These are phyloP conservation scores for Phenganax stokvisi DNA, from an alignment of 92 coral and sea anemone genomes.

Conservation along the genomic window DNA sequence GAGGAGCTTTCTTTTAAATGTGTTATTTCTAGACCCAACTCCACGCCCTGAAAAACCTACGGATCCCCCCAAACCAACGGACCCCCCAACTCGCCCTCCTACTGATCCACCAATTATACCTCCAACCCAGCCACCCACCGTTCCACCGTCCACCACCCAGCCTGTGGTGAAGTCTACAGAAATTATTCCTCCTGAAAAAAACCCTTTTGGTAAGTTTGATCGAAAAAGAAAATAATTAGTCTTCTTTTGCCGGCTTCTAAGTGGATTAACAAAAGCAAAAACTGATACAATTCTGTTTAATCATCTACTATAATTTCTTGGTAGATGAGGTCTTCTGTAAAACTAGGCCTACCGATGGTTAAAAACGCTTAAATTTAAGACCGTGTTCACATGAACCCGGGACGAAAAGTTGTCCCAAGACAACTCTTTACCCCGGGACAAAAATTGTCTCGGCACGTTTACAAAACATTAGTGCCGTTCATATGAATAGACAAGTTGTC, in stretches of 20 bases:
- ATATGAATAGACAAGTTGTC: no score
- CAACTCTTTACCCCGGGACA: no score
- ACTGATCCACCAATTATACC: slow-evolving; percentile 1
- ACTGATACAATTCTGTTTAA: no score
- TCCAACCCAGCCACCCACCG: slow-evolving; percentile 11
- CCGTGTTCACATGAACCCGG: no score
- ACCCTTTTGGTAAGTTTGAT: slow-evolving; percentile 12
- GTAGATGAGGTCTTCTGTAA: not conserved
- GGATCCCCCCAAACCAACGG: not conserved
- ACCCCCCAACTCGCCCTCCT: not conserved
- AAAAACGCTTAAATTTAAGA: no score
- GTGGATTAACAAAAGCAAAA: no score
- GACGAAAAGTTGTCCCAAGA: no score
- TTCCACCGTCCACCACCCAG: not conserved
- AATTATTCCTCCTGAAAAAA: slow-evolving; percentile 1
- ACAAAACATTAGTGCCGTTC: no score
- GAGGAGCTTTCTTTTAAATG: not conserved
- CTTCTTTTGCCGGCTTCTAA: no score
- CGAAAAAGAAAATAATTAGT: not conserved
- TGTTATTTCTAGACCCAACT: slow-evolving; percentile 6
- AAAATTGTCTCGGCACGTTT: no score
- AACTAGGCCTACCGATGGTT: no score
- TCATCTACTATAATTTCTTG: not conserved
- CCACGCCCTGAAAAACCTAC: not conserved
- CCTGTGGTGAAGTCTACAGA: not conserved